Conservation (phyloP, 2,797 vertebrate genomes). For the Pagetopsis macropterus region DNA sequence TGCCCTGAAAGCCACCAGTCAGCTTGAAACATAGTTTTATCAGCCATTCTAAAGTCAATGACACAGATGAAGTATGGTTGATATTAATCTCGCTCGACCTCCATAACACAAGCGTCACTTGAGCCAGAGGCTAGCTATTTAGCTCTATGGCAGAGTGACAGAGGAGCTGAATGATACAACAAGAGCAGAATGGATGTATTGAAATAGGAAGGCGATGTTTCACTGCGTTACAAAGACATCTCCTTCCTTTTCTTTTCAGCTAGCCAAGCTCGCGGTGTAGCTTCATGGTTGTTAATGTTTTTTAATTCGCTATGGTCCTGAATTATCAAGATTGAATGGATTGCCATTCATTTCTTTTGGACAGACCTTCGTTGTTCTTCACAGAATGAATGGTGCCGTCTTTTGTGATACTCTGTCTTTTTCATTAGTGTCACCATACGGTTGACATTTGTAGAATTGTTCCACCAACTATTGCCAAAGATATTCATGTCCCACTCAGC, state of each 20-base stretch:
- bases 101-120: conserved; percentile 20
- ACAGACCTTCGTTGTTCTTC: not conserved
- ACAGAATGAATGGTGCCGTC: not conserved
- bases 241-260: not conserved
- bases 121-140: not conserved
- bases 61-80: not conserved
- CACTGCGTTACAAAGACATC: not conserved
- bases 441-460: not conserved
- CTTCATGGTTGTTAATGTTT: not conserved
- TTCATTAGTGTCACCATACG: not conserved
- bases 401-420: not conserved
- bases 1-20: conserved; percentile 18
- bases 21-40: conserved; percentile 22
- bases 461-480: not conserved
- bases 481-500: not conserved
- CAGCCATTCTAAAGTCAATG: conserved; percentile 22
- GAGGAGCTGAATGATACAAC: conserved; percentile 78
- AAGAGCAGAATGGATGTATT: conserved; percentile 75
- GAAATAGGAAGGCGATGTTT: not conserved
- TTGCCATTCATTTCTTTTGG: not conserved
- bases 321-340: not conserved
- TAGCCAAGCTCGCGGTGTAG: not conserved
- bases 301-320: not conserved
- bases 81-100: conserved; percentile 22
- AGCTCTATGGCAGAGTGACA: conserved; percentile 43